Evolutionary conservation across 2,113 vertebrate genomes (phyloP).

Genomic region (Cavia aperea): DNA sequence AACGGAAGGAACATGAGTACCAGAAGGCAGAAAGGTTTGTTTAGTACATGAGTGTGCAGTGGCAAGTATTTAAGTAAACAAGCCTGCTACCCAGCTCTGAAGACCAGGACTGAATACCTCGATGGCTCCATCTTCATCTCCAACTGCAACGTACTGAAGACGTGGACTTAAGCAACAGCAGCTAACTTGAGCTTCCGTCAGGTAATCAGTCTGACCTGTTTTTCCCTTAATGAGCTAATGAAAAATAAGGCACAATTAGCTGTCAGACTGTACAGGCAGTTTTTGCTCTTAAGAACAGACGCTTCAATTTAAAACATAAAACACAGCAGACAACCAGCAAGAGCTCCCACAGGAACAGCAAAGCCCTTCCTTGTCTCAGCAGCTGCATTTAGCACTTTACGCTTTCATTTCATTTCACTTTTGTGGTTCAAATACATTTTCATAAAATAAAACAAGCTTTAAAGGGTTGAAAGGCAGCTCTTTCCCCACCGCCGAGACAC

Average conservation of each 20-base stretch:
- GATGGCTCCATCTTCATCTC: slow-evolving; percentile 82
- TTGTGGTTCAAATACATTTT: slow-evolving; percentile 44
- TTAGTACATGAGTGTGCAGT: neutral
- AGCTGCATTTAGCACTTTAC: slow-evolving; percentile 46
- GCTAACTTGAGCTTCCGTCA: slow-evolving; percentile 82
- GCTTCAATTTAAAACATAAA: slow-evolving; percentile 49
- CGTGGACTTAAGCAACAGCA: slow-evolving; percentile 84
- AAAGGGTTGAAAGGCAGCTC: slow-evolving; percentile 53
- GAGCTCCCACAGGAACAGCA: slow-evolving; percentile 43
- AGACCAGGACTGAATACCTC: slow-evolving; percentile 77
- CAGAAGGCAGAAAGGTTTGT: neutral
- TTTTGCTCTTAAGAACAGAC: slow-evolving; percentile 32
- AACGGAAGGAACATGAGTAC: neutral
- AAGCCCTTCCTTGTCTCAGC: slow-evolving; percentile 12
- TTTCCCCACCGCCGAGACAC: slow-evolving; percentile 29
- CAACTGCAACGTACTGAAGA: slow-evolving; percentile 79
- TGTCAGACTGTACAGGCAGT: neutral
- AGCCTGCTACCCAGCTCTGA: neutral
- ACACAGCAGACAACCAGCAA: slow-evolving; percentile 46
- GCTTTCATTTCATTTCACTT: slow-evolving; percentile 52
- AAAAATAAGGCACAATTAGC: slow-evolving; percentile 59
- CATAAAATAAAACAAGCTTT: slow-evolving; percentile 56
- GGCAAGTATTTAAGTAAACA: neutral
- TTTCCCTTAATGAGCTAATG: slow-evolving; percentile 84
- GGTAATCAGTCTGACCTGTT: slow-evolving; percentile 78